These are phyloP conservation scores for Enoplosus armatus DNA, from an alignment of 2,797 vertebrate genomes.

Conservation along the genomic window DNA sequence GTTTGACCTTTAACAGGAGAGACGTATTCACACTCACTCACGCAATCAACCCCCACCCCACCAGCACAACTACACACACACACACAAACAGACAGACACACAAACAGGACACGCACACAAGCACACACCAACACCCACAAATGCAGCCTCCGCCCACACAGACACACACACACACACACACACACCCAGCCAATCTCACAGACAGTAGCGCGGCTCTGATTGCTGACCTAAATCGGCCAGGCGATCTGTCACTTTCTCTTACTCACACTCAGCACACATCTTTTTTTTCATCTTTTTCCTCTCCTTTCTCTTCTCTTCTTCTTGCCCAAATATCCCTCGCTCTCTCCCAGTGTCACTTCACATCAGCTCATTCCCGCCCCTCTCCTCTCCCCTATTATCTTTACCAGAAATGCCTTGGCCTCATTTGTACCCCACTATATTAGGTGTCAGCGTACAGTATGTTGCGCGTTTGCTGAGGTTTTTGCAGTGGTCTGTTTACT, in stretches of 20 bases:
- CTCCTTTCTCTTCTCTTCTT: conserved; percentile 46
- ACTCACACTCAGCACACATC: conserved; percentile 83
- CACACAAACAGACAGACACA: conserved; percentile 34
- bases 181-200: conserved; percentile 63
- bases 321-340: conserved; percentile 55
- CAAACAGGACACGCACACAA: conserved; percentile 44
- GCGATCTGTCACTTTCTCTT: conserved; percentile 86
- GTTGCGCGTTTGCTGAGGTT: conserved; percentile 2
- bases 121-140: conserved; percentile 41
- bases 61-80: conserved; percentile 18
- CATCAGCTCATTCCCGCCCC: conserved; percentile 61
- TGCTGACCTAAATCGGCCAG: conserved; percentile 85
- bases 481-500: background rate
- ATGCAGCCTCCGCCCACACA: conserved; percentile 13
- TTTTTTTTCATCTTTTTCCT: conserved; percentile 55
- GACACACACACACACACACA: conserved; percentile 30
- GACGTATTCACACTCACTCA: conserved; percentile 70
- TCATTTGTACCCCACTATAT: conserved; percentile 37
- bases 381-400: conserved; percentile 35
- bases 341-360: conserved; percentile 65
- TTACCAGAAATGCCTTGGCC: conserved; percentile 41
- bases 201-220: conserved; percentile 78
- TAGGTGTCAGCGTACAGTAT: conserved; percentile 15
- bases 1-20: conserved; percentile 81
- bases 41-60: conserved; percentile 56